Evolutionary conservation across 2,888 invertebrate genomes (phyloP).

Genomic region (Drepanosiphum platanoidis): DNA sequence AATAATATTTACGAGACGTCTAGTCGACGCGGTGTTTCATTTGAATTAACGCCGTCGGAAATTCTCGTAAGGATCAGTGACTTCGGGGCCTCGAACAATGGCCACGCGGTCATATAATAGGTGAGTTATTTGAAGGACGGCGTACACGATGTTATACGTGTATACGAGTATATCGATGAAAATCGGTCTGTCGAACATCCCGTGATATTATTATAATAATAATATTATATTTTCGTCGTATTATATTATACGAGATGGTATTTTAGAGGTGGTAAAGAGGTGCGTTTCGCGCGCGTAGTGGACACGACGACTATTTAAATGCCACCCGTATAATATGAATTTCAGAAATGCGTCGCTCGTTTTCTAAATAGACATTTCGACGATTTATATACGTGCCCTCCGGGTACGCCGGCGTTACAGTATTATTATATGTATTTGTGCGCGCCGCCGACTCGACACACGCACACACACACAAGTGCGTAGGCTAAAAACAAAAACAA

Average conservation of each 20-base stretch:
- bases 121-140: background rate
- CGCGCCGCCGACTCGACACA: slow-evolving; percentile 41
- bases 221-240: too few relatives aligned
- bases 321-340: slow-evolving; percentile 33
- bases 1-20: too few relatives aligned
- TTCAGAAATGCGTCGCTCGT: slow-evolving; percentile 32
- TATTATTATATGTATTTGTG: background rate
- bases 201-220: too few relatives aligned
- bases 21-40: too few relatives aligned
- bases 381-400: slow-evolving; percentile 45
- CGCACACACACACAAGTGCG: too few relatives aligned
- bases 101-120: too few relatives aligned
- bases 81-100: background rate
- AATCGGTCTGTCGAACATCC: background rate
- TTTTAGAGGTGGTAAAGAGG: background rate
- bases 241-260: too few relatives aligned
- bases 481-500: slow-evolving; percentile 55
- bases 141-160: background rate
- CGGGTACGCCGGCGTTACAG: background rate
- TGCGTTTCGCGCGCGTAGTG: background rate
- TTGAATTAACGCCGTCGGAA: background rate
- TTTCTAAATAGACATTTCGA: slow-evolving; percentile 47
- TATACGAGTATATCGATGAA: background rate
- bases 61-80: background rate
- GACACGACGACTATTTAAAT: slow-evolving; percentile 30